These are phyloP conservation scores for Gryon sp. DNA, from an alignment of 1,140 invertebrate species.

Conservation along the genomic window DNA sequence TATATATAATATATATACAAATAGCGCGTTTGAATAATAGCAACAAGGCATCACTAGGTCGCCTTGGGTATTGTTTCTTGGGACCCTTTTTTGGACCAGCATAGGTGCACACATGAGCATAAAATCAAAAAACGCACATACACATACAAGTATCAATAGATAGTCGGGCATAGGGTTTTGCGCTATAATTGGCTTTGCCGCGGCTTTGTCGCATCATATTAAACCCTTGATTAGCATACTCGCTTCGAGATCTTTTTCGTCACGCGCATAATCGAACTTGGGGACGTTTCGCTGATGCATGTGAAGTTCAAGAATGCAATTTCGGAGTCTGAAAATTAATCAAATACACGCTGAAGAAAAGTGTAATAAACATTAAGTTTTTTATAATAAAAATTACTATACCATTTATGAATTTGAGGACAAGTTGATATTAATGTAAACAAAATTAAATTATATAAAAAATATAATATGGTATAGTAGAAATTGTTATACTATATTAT, in stretches of 20 bases:
- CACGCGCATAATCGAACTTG: conserved; percentile 73
- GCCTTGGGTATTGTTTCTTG: conserved; percentile 71
- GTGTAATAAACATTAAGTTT: too few relatives aligned
- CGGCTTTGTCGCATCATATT: conserved; percentile 71
- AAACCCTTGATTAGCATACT: conserved; percentile 75
- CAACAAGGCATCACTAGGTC: conserved; percentile 56
- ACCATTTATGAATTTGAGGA: too few relatives aligned
- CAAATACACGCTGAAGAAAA: too few relatives aligned
- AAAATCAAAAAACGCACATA: conserved; percentile 28
- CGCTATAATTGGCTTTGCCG: conserved; percentile 77
- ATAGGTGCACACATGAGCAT: conserved; percentile 33
- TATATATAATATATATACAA: conserved; percentile 79
- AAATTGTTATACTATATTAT: too few relatives aligned
- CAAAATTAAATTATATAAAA: too few relatives aligned
- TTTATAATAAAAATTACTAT: too few relatives aligned
- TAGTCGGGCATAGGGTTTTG: conserved; percentile 43
- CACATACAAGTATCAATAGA: conserved; percentile 37
- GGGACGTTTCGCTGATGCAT: conserved; percentile 25
- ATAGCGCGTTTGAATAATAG: conserved; percentile 76
- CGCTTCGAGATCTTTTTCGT: conserved; percentile 77
- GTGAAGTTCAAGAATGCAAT: too few relatives aligned
- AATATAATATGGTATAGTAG: too few relatives aligned
- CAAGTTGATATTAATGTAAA: too few relatives aligned
- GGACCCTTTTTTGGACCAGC: conserved; percentile 34
- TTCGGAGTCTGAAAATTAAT: too few relatives aligned